Conservation (phyloP, 1,140 invertebrate genomes). For the Drosophila insularis region DNA sequence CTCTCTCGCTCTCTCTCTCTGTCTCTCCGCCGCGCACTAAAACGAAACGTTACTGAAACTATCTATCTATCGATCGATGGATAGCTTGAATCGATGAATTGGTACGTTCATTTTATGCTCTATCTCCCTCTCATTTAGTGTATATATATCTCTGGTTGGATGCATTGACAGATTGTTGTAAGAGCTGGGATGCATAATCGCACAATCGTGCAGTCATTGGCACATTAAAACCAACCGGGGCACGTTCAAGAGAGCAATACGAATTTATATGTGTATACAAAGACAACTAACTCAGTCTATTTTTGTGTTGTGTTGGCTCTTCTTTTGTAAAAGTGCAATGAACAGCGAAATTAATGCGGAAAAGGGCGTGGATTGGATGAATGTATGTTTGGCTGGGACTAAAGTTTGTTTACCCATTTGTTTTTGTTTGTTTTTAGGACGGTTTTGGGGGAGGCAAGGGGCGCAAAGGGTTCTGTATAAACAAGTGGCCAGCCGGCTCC, state of each 20-base stretch:
- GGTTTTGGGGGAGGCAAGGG: not conserved
- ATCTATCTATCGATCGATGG: constrained; percentile 24
- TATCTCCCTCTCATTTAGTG: constrained; percentile 14
- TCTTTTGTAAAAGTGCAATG: constrained; percentile 75
- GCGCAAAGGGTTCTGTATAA: constrained; percentile 27
- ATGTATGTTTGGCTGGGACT: constrained; percentile 15
- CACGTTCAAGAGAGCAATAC: constrained; percentile 28
- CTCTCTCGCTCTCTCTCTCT: not conserved
- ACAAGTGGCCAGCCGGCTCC: constrained; percentile 16
- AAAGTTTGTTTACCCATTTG: not conserved
- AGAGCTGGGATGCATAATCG: constrained; percentile 64
- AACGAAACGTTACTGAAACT: constrained; percentile 36
- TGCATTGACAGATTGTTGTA: constrained; percentile 76
- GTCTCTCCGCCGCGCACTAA: constrained; percentile 1
- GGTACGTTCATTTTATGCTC: constrained; percentile 3
- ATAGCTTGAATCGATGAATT: constrained; percentile 60
- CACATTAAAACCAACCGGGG: constrained; percentile 61
- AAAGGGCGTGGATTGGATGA: constrained; percentile 60
- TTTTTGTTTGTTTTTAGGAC: not conserved
- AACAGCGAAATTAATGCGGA: constrained; percentile 78
- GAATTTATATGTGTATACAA: not conserved
- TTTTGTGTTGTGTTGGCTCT: constrained; percentile 35
- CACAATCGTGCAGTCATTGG: constrained; percentile 78
- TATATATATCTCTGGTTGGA: constrained; percentile 59
- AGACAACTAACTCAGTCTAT: constrained; percentile 41